These are phyloP conservation scores for Notodonta dromedarius DNA, from an alignment of 2,888 invertebrate species.

Conservation along the genomic window DNA sequence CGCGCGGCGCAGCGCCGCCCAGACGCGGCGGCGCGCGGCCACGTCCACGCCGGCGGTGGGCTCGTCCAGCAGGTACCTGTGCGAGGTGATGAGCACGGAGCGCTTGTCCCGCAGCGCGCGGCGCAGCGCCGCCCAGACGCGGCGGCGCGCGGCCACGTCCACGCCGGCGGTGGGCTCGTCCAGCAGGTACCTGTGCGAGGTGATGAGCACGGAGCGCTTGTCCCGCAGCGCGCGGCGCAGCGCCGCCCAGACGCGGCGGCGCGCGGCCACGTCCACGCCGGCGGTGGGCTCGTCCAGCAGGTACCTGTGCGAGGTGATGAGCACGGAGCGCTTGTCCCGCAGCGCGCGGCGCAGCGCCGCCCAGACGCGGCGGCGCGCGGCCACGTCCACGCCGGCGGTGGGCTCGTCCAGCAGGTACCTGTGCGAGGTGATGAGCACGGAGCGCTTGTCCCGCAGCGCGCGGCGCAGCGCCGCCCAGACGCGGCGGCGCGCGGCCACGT, in stretches of 20 bases:
- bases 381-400: conserved; percentile 84
- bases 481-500: conserved; percentile 3
- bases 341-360: conserved; percentile 40
- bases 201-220: conserved; percentile 85
- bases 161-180: too few species aligned
- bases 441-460: conserved; percentile 37
- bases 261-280: conserved; percentile 84
- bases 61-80: not conserved
- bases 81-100: not conserved
- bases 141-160: too few species aligned
- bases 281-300: conserved; percentile 6
- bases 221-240: conserved; percentile 58
- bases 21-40: too few species aligned
- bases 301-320: conserved; percentile 79
- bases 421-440: not conserved
- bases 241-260: conserved; percentile 71
- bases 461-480: conserved; percentile 4
- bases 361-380: conserved; percentile 67
- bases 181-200: conserved; percentile 54
- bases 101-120: not conserved
- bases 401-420: conserved; percentile 3
- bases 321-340: conserved; percentile 80
- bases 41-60: too few species aligned
- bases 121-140: too few species aligned
- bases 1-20: conserved; percentile 88